Base-by-base conservation (phyloP, 2,797 vertebrate genomes). In the Cygnus olor region DNA sequence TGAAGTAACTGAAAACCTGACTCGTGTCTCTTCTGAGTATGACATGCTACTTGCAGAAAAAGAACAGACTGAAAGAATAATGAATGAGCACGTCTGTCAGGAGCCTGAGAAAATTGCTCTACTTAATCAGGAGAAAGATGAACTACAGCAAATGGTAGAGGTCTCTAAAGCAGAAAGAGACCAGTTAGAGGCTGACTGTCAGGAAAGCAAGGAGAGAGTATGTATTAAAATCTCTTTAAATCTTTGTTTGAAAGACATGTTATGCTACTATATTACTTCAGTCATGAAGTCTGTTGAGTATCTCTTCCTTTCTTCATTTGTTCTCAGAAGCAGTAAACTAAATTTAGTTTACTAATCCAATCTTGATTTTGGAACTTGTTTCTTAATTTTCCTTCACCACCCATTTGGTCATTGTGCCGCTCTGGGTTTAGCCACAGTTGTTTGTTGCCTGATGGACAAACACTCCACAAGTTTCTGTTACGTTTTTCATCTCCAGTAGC, bases 91-190 rank as follows among this genome's bases (percentile, higher is more conserved):
- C 10, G 25, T 79, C 60, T 66, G 5, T 61, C 96, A 96, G 9
- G 97, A 97, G 30, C 57, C 95, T 5, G 85, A 97, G 25, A 88
- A 92, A 79, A 95, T 97, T 8, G 1, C 85, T 6, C 92, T 90
- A 32, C 86, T 99, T 51, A 96, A 93, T 28, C 97, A 97, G 53
- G 98, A 99, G 91, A 98, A 98, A 87, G 97, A 98, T 51, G 97
- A 98, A 72, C 97, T 99, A 30, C 98, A 96, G 83, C 95, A 98
- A 74, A 80, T 56, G 8, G 83, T 98, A 72, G 95, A 98, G 57
- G 51, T 12, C 5, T 65, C 97, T 60, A 94, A 86, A 80, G 88
- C 94, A 45, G 98, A 98, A 95, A 98, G 95, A 56, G 94, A 97
- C 28, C 97, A 96, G 82, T 79, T 98, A 28, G 84, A 54, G 30